Base-by-base conservation (phyloP, 1,140 invertebrate species). In the Pantala flavescens region DNA sequence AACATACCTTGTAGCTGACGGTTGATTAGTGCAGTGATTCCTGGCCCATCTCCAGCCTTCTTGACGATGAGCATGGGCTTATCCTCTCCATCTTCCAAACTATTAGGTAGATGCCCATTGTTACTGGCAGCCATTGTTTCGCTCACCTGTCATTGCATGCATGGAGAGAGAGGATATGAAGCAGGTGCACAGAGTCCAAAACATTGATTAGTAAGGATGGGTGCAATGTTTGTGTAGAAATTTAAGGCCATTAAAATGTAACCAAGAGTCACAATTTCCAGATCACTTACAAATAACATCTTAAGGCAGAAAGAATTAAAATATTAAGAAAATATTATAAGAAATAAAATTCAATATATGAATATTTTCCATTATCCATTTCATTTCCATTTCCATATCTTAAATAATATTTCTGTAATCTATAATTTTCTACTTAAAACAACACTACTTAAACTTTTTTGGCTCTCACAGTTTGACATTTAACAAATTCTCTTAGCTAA, bases 61-160 rank as follows among this genome's bases (percentile, higher is more conserved):
- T 92, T 91, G 19, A 91, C 88, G 28, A 91, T 88, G 75, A 91
- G 84, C 87, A 89, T 89, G 21, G 90, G 88, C 80, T 91, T 91
- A 76, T 90, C 88, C 78, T 91, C 90, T n/a, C 86, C 84, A 77
- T 90, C 89, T 76, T 86, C 89, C 12, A 79, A 75, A 74, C 76
- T 78, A 78, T 90, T 90, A 28, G 90, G 88, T 76, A 90, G 83
- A 80, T 90, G 89, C 63, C 87, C 88, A 82, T 88, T 90, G n/a
- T 72, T 75, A 79, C 88, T 89, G 10, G 87, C 87, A 71, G 89
- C 88, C 89, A 91, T 91, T 72, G 90, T 91, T 84, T 92, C 90
- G 82, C 89, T 91, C 76, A 92, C 90, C 90, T 92, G 80, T 21
- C 55, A 80, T 71, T 43, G 43, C n/a, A 23, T 24, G 28, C 16